Evolutionary conservation across 2,888 invertebrate genomes (phyloP), one percentile per base, ranked within the genome.

Genomic region (Mythimna vitellina): DNA sequence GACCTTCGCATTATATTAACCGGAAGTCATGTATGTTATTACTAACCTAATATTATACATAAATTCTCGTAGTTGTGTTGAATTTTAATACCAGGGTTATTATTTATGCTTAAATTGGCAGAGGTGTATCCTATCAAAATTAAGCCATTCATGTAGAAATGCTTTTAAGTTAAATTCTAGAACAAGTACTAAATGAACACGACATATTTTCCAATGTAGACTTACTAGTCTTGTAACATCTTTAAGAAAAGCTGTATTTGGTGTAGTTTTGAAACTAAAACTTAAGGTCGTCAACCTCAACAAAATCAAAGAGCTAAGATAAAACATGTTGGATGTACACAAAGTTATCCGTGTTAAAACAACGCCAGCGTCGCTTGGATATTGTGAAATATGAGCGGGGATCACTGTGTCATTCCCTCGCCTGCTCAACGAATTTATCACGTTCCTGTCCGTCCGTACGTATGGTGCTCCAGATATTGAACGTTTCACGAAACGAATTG

Each of bases 301-400:
- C 73, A 80, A 84, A 74, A 78, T 76, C 76, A 76, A 65, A 80
- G 74, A 77, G 60, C 62, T 62, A 72, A 78, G 82, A 82, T 81
- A 84, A 81, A 83, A 84, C 76, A 78, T 76, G 83, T 85, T 82
- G 86, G 87, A 87, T 87, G 87, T 86, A 84, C 87, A 86, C 80
- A 88, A 84, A 86, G 87, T 87, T 88, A 88, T 90, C 89, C 86
- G 74, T 88, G 89, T 88, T 90, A 89, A 92, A 93, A 92, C 90
- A 90, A 85, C 83, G 78, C 68, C 81, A 82, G 82, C 78, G 85
- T 83, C 83, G 87, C 87, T 88, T 89, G 88, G 90, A 92, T 92
- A 93, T 93, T 92, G 92, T 93, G 92, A 94, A 93, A 94, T 93
- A 95, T 93, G 92, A 92, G 87, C 83, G 84, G 82, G 91, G 92